Conservation (phyloP, 2,888 invertebrate genomes). For the Plebejus melissa region DNA sequence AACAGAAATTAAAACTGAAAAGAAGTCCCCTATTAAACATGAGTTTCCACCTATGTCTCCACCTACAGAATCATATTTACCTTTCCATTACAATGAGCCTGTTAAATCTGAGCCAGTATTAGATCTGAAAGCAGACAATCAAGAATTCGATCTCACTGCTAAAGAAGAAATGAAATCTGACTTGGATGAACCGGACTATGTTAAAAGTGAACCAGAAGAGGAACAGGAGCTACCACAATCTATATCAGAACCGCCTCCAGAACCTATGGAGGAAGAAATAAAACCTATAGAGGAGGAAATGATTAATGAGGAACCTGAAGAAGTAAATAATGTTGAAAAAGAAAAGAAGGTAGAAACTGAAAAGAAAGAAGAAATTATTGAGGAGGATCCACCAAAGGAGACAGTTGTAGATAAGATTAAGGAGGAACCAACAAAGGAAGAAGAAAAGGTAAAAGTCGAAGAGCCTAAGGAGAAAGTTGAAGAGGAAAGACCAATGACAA, state of each 20-base stretch:
- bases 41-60: slow-evolving; percentile 62
- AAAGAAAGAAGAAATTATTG: background rate
- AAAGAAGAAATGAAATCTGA: slow-evolving; percentile 70
- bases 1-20: slow-evolving; percentile 48
- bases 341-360: background rate
- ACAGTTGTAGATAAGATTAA: slow-evolving; percentile 2
- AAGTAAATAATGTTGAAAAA: slow-evolving; percentile 17
- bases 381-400: background rate
- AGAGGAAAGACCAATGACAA: slow-evolving; percentile 55
- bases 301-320: slow-evolving; percentile 26
- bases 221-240: slow-evolving; percentile 15
- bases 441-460: slow-evolving; percentile 38
- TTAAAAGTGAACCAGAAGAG: slow-evolving; percentile 46
- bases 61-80: slow-evolving; percentile 46
- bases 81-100: slow-evolving; percentile 58
- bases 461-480: slow-evolving; percentile 47
- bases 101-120: slow-evolving; percentile 52
- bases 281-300: slow-evolving; percentile 29
- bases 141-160: slow-evolving; percentile 60
- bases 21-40: slow-evolving; percentile 64
- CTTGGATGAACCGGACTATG: slow-evolving; percentile 62
- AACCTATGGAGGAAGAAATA: slow-evolving; percentile 33
- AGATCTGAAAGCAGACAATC: slow-evolving; percentile 59
- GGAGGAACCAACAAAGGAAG: slow-evolving; percentile 35
- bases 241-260: slow-evolving; percentile 23